Evolutionary conservation across 2,797 vertebrate genomes (phyloP), one percentile per base, ranked within the genome.

Genomic region (Lepilemur ruficaudatus): DNA sequence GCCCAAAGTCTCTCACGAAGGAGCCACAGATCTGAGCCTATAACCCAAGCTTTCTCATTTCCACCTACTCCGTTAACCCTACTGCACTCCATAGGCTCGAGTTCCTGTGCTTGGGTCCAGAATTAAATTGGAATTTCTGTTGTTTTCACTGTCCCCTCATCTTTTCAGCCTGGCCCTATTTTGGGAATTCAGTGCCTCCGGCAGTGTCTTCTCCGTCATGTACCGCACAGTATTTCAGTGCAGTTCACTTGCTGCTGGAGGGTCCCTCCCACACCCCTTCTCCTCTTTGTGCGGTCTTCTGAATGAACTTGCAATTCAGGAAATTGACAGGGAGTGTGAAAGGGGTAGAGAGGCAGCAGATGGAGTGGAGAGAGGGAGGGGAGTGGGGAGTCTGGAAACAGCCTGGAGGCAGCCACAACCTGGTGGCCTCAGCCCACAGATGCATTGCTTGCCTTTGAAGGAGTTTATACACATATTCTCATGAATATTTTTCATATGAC

Each of bases 401-500:
- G 55, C n/a, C 92, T 81, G 20, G 65, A 95, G 81, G 73, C 55
- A 92, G 61, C 67, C 32, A 69, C 55, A 95, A 61, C 80, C 88
- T 72, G 43, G 61, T 89, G 85, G 32, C 22, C 25, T 78, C 32
- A 80, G 43, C 72, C 50, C 65, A 25, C 50, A 80, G 79, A 80
- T 76, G 86, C 35, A 75, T 11, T 59, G 38, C 52, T 93, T 89
- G n/a, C 78, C 38, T 94, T 84, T 88, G 63, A 91, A 93, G 65
- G 92, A 67, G 14, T 84, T 75, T 79, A 82, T n/a, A 88, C 12
- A 69, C 46, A 88, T 75, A 63, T 65, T 92, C 50, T 93, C 67
- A 94, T 88, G 87, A 94, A 95, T 93, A 91, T n/a, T 88, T 78
- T 69, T 89, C 23, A 23, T 18, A 69, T 61, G 18, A 89, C 35